These are phyloP conservation scores for Thryonomys swinderianus DNA, from an alignment of 2,113 vertebrate genomes.

Conservation along the genomic window DNA sequence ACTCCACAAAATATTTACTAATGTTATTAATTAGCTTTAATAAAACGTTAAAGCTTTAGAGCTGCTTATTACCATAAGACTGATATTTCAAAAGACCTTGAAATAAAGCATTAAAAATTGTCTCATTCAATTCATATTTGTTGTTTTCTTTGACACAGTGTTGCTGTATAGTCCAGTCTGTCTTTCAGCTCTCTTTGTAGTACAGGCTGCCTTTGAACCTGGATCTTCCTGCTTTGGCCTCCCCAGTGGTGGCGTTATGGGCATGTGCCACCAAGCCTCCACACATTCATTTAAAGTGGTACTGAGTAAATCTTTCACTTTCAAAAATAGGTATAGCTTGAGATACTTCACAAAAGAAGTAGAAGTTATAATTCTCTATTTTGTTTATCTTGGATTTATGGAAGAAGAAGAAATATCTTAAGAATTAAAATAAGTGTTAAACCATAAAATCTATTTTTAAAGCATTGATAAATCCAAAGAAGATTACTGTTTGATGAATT, in stretches of 20 bases:
- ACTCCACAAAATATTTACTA: background rate
- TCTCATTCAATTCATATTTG: background rate
- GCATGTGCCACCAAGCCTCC: background rate
- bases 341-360: background rate
- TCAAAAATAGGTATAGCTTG: background rate
- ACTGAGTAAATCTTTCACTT: background rate
- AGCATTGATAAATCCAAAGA: background rate
- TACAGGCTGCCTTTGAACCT: background rate
- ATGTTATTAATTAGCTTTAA: background rate
- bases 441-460: background rate
- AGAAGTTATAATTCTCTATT: background rate
- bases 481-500: background rate
- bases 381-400: background rate
- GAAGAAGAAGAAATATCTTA: background rate
- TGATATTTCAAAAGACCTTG: background rate
- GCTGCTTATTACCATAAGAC: background rate
- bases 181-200: background rate
- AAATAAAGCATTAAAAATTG: background rate
- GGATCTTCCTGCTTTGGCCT: background rate
- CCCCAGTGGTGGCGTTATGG: background rate
- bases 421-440: background rate
- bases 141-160: background rate
- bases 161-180: background rate
- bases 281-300: background rate
- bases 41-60: background rate